phyloP scores from a whole-genome alignment of 1,140 invertebrate genomes.

The Solenopsis invicta region DNA sequence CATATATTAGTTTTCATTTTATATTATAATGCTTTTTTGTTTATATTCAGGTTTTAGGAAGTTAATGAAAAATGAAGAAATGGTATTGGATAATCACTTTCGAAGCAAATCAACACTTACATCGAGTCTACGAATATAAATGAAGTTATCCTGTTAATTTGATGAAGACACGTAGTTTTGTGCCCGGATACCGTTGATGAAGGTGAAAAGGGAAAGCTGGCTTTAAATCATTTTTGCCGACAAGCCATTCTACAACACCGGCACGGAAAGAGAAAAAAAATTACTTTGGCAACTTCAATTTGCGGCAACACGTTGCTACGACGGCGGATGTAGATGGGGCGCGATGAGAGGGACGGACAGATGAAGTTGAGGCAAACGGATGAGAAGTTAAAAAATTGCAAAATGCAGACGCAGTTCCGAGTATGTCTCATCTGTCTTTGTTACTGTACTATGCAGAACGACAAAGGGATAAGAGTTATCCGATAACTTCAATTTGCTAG shows the following conservation, averaged over 20 bases:
- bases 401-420: constrained; percentile 34
- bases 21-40: too few species aligned
- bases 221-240: constrained; percentile 57
- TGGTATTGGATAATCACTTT: neutral
- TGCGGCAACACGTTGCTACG: constrained; percentile 55
- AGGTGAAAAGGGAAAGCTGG: constrained; percentile 51
- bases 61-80: neutral
- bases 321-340: constrained; percentile 24
- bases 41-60: neutral
- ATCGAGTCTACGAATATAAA: neutral
- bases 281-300: constrained; percentile 61
- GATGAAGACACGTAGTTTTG: constrained; percentile 9
- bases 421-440: constrained; percentile 49
- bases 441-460: constrained; percentile 23
- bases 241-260: constrained; percentile 34
- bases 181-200: constrained; percentile 26
- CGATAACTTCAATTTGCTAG: constrained; percentile 60
- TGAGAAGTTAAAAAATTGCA: constrained; percentile 64
- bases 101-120: neutral
- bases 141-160: constrained; percentile 31
- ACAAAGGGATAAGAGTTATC: constrained; percentile 46
- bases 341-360: constrained; percentile 38
- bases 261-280: constrained; percentile 40
- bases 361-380: constrained; percentile 54
- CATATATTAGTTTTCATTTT: too few species aligned